Conservation (phyloP, 2,888 invertebrate species). For the Nephrotoma appendiculata region DNA sequence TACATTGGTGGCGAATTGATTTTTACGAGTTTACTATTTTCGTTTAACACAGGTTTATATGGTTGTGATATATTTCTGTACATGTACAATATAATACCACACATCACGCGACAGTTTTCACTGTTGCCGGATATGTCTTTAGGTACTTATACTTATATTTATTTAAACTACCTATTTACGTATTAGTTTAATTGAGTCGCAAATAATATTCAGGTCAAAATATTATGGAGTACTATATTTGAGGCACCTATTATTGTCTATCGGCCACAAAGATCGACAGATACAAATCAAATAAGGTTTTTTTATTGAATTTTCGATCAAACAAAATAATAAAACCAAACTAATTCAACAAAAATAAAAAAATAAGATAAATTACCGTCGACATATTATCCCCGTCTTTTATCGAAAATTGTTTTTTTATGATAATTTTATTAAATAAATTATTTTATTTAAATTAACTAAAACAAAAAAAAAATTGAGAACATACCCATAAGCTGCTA, state of each 20-base stretch:
- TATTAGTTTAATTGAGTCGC: neutral
- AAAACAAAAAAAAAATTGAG: neutral
- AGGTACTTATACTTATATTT: no score
- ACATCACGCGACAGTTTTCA: neutral
- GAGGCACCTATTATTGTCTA: neutral
- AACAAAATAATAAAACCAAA: neutral
- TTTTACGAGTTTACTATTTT: neutral
- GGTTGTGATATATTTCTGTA: neutral
- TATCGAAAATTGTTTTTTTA: neutral
- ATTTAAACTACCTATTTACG: neutral
- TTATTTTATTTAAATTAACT: neutral
- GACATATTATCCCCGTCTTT: neutral
- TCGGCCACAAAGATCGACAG: neutral
- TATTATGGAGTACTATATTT: neutral
- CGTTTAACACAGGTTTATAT: neutral
- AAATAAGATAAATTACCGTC: neutral
- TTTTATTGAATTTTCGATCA: neutral
- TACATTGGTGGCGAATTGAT: neutral
- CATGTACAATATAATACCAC: neutral
- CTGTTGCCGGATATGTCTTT: neutral
- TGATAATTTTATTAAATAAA: neutral
- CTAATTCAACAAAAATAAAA: neutral
- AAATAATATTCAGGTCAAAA: neutral
- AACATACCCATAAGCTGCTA: conserved; percentile 86
- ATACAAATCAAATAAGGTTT: neutral